A percentile compares a stretch with the other conserved stretches of the same genome.
Conservation (phyloP, 2,888 invertebrate genomes). For the Phlogophora meticulosa region DNA sequence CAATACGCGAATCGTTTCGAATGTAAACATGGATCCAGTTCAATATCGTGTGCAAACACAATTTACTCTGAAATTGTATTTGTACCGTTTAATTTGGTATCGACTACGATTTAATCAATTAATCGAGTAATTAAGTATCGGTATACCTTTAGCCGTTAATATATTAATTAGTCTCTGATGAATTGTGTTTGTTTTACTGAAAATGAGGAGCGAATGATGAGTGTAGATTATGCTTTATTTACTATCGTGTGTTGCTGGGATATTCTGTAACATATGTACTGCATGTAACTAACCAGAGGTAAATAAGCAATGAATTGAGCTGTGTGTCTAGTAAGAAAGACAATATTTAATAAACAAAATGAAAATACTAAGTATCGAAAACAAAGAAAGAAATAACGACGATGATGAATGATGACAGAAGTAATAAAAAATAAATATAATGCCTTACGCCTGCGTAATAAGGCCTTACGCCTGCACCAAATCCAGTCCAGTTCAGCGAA, state of each 20-base stretch:
- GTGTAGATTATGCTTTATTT: constrained; percentile 13
- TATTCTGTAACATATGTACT: no score
- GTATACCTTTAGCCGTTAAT: constrained; percentile 68
- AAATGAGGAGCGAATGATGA: constrained; percentile 29
- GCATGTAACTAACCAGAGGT: no score
- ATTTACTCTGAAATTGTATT: constrained; percentile 82
- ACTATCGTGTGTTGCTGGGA: neutral
- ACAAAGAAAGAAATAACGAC: no score
- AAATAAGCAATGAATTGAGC: no score
- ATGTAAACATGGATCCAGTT: constrained; percentile 60
- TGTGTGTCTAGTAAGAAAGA: no score
- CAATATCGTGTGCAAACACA: constrained; percentile 78
- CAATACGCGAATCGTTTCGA: constrained; percentile 38
- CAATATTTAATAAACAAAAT: no score
- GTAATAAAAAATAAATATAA: no score
- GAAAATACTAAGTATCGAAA: no score
- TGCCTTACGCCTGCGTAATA: no score
- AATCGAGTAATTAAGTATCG: constrained; percentile 77
- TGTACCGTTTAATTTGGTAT: constrained; percentile 80
- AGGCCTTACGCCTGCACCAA: no score
- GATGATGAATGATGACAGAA: no score
- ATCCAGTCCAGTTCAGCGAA: no score
- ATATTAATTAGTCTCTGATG: constrained; percentile 59
- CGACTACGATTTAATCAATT: constrained; percentile 80
- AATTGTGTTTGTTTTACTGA: constrained; percentile 53